These are phyloP conservation scores for Oceanites oceanicus DNA, from an alignment of 2,113 vertebrate species.

Conservation along the genomic window DNA sequence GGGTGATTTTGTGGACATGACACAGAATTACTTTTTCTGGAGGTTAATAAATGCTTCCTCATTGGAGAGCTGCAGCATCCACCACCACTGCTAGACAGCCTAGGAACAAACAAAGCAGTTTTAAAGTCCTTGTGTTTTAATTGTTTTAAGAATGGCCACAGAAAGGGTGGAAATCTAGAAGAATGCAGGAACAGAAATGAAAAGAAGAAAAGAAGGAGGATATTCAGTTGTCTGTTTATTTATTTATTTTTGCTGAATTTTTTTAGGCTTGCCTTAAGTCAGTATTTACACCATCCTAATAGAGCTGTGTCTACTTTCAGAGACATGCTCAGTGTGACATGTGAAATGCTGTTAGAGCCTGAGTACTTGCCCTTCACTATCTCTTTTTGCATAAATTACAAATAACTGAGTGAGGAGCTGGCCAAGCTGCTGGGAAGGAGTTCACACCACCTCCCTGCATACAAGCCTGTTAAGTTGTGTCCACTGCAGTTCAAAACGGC, in stretches of 20 bases:
- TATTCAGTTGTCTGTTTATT: accelerated
- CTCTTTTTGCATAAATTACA: neutral
- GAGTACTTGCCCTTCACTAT: neutral
- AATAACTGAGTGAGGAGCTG: neutral
- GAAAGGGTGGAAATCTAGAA: neutral
- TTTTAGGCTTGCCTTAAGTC: neutral
- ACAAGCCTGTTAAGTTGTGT: neutral
- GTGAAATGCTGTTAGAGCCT: neutral
- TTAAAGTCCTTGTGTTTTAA: neutral
- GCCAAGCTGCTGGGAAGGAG: neutral
- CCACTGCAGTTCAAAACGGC: neutral
- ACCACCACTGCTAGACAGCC: neutral
- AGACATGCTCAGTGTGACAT: neutral
- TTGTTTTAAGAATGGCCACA: neutral
- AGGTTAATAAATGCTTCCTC: neutral
- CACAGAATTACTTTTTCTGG: neutral
- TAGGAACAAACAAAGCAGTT: neutral
- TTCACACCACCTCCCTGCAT: neutral
- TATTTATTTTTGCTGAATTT: neutral
- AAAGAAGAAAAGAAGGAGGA: neutral
- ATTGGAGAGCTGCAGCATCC: neutral
- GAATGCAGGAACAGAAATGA: neutral
- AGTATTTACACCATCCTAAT: neutral
- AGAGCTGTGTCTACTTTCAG: neutral
- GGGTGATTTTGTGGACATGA: neutral